phyloP scores from a whole-genome alignment of 1,140 invertebrate species.

The Hypsibius dujardini region DNA sequence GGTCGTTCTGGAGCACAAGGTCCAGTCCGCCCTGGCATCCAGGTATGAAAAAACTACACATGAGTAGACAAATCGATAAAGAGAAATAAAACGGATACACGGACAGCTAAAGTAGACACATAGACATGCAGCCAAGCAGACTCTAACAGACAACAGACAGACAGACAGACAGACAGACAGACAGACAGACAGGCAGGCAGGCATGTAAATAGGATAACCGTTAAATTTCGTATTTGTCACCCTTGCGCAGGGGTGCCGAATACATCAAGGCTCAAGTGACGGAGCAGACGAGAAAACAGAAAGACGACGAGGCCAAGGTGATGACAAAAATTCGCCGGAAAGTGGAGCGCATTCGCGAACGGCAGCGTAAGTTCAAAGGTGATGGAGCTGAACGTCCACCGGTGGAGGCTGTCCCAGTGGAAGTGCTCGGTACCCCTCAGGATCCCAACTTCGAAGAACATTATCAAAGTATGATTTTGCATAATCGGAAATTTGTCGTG shows the following conservation, averaged over 20 bases:
- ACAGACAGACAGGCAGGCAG: too few species aligned
- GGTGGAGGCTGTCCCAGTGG: constrained; percentile 17
- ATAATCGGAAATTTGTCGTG: constrained; percentile 19
- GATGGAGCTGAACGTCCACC: constrained; percentile 24
- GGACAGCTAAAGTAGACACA: too few species aligned
- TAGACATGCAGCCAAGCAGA: too few species aligned
- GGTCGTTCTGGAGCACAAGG: constrained; percentile 78
- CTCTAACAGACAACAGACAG: too few species aligned
- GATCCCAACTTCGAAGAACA: constrained; percentile 29
- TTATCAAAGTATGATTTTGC: constrained; percentile 29
- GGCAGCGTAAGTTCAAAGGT: constrained; percentile 48
- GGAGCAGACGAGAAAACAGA: constrained; percentile 44
- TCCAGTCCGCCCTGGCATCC: constrained; percentile 75
- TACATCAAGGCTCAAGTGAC: background rate
- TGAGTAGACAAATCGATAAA: too few species aligned
- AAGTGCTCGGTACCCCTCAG: background rate
- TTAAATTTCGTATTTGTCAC: constrained; percentile 16
- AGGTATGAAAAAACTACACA: too few species aligned
- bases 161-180: too few species aligned
- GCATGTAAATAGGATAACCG: too few species aligned
- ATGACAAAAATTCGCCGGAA: constrained; percentile 84
- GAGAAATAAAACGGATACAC: too few species aligned
- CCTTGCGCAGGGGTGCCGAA: too few species aligned
- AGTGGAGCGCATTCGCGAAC: constrained; percentile 85
- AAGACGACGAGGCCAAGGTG: constrained; percentile 62